Evolutionary conservation across 2,888 invertebrate genomes (phyloP).

Genomic region (Calameuta filiformis): DNA sequence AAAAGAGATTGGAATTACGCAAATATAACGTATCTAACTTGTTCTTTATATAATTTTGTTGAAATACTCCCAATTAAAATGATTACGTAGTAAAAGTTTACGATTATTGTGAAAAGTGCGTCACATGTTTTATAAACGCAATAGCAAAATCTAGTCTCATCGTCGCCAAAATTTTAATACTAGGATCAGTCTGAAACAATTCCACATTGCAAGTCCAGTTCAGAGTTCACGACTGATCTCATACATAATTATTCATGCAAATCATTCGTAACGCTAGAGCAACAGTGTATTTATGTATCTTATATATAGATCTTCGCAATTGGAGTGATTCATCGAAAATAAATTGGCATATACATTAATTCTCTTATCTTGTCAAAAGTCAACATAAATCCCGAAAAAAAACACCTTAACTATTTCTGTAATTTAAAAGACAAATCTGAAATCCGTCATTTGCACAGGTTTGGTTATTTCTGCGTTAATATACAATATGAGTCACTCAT

Average conservation of each 20-base stretch:
- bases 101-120: background rate
- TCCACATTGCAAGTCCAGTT: background rate
- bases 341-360: no score
- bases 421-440: no score
- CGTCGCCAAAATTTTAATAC: background rate
- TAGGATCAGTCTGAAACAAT: background rate
- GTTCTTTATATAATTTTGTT: background rate
- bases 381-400: no score
- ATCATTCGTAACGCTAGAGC: no score
- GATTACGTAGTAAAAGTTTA: background rate
- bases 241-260: no score
- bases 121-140: background rate
- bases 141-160: background rate
- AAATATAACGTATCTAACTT: background rate
- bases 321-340: no score
- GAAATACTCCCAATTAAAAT: background rate
- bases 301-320: no score
- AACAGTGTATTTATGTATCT: no score
- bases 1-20: background rate
- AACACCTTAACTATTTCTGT: no score
- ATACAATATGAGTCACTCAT: background rate
- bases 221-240: background rate
- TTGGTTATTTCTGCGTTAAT: background rate
- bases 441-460: no score
- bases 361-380: no score